Conservation (phyloP, 2,113 vertebrate genomes). For the Toxotes chatareus region DNA sequence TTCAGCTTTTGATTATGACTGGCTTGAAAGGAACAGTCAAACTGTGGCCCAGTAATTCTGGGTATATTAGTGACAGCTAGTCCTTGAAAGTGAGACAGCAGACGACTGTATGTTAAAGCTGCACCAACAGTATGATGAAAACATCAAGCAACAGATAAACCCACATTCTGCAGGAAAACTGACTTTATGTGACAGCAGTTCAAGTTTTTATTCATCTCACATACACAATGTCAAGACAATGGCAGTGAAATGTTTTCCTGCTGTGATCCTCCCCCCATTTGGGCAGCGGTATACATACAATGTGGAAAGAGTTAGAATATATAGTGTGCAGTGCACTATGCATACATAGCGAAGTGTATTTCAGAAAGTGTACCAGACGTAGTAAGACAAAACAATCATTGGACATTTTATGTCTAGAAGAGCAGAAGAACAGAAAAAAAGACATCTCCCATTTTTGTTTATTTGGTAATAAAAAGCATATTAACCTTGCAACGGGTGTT, state of each 20-base stretch:
- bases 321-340: no score
- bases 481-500: not conserved
- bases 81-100: constrained; percentile 5
- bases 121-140: not conserved
- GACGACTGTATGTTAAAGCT: not conserved
- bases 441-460: not conserved
- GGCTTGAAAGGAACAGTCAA: not conserved
- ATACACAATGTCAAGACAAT: no score
- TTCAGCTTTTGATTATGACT: constrained; percentile 20
- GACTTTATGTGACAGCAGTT: not conserved
- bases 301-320: no score
- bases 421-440: not conserved
- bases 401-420: not conserved
- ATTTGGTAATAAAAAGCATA: not conserved
- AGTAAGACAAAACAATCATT: not conserved
- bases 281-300: no score
- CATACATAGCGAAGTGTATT: no score
- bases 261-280: no score
- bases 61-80: constrained; percentile 1
- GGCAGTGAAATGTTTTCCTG: no score
- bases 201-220: no score
- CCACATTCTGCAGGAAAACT: not conserved
- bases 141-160: not conserved
- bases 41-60: constrained; percentile 5
- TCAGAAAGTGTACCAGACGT: no score